These are phyloP conservation scores for Peromyscus leucopus DNA, from an alignment of 2,113 vertebrate genomes.

Conservation along the genomic window DNA sequence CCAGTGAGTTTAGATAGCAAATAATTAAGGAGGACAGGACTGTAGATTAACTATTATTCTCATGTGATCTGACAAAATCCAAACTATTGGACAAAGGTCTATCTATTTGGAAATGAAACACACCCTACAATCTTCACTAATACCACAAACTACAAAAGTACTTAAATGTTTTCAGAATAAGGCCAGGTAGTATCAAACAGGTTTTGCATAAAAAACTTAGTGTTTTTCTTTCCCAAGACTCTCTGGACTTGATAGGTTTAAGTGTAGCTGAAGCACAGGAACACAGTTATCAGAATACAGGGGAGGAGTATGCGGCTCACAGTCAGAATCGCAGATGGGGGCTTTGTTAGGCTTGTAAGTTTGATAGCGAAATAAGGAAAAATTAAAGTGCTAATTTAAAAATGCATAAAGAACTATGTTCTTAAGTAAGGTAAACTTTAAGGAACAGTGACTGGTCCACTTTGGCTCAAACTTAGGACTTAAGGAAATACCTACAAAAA, in stretches of 20 bases:
- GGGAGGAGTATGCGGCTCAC: not conserved
- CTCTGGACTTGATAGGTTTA: not conserved
- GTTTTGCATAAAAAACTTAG: not conserved
- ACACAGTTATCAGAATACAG: not conserved
- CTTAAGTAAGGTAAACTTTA: not conserved
- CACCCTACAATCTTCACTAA: conserved; percentile 23
- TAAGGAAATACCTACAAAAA: not conserved
- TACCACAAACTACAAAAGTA: conserved; percentile 49
- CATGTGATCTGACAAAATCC: not conserved
- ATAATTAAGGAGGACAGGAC: not conserved
- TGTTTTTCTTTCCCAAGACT: conserved; percentile 41
- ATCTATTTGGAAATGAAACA: not conserved
- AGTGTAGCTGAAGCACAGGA: not conserved
- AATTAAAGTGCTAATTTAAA: conserved; percentile 8
- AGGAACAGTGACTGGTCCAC: not conserved
- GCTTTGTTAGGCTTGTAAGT: not conserved
- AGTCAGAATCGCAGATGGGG: not conserved
- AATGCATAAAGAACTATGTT: conserved; percentile 37
- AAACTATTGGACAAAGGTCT: conserved; percentile 33
- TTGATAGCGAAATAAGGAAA: not conserved
- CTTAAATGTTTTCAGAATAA: conserved; percentile 31
- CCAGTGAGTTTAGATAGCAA: not conserved
- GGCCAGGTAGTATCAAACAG: not conserved
- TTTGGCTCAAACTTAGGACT: conserved; percentile 10
- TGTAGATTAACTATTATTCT: not conserved